Evolutionary conservation across 1,140 invertebrate genomes (phyloP), one percentile per base, ranked within the genome.

Genomic region (Pseudomyrmex concolor): DNA sequence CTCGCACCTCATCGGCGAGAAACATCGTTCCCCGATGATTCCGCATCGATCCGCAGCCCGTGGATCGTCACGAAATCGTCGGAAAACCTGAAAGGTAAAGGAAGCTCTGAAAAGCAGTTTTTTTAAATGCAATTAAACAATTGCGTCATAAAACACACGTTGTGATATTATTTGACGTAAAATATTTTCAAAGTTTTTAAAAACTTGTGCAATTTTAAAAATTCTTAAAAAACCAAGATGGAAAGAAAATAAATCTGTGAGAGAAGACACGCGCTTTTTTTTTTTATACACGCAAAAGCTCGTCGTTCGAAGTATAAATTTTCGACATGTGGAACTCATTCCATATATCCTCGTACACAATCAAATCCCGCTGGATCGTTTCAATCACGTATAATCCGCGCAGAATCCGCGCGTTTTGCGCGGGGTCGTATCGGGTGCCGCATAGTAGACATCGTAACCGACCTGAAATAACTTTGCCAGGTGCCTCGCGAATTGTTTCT

Each of bases 1-100:
- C 88, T 80, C 88, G 86, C 84, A 84, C 77, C 85, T 87, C 84
- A 55, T 66, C 72, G 62, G 25, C 66, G 43, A 48, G 63, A 43
- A 67, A 22, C 34, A n/a, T 70, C 83, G 54, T 12, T 43, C n/a
- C 54, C 8, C 55, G 19, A 60, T 50, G 73, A 77, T 55, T 50
- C 17, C 51, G 62, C 81, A 77, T 83, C 67, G 71, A 87, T 83
- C 34, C 78, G 60, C 54, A 43, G 1, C 25, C 12, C 64, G 10
- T 80, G n/a, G 60, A 67, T 57, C 71, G 4, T 68, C 22, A 34
- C 34, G 34, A 7, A 34, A 34, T 5, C 25, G 25, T 4, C 15
- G 13, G 51, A 64, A 54, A 64, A 15, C 22, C 8, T 10, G 19
- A 51, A 54, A 12, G 17, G 2, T n/a, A 12, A 43, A 10, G 0